Conservation (phyloP, 2,113 vertebrate genomes). For the Ochotona curzoniae region DNA sequence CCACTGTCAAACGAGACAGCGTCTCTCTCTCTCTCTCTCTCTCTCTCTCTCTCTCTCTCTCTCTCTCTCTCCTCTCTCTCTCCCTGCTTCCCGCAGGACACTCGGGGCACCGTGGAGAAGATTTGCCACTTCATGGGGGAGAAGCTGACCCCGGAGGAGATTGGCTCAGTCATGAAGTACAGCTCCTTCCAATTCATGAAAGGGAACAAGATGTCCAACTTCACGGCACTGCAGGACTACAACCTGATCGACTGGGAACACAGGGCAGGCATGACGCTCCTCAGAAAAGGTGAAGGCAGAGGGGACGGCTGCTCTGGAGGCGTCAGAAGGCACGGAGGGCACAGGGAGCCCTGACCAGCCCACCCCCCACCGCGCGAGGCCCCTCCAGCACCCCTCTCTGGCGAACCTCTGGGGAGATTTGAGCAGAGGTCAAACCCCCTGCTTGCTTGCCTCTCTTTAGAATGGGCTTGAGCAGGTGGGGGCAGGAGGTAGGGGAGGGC, state of each 20-base stretch:
- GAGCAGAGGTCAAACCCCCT: too few species aligned
- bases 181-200: slow-evolving; percentile 87
- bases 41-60: too few species aligned
- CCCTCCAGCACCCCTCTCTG: too few species aligned
- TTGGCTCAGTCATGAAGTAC: slow-evolving; percentile 83
- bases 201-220: slow-evolving; percentile 87
- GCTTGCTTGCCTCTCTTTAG: too few species aligned
- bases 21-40: neutral
- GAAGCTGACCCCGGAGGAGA: slow-evolving; percentile 77
- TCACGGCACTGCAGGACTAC: slow-evolving; percentile 60
- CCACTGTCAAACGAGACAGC: too few species aligned
- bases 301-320: too few species aligned
- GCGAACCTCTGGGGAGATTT: too few species aligned
- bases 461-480: too few species aligned
- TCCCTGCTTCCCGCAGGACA: slow-evolving; percentile 82
- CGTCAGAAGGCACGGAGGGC: accelerated
- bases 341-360: too few species aligned
- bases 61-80: too few species aligned
- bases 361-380: too few species aligned
- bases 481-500: too few species aligned
- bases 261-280: neutral
- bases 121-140: slow-evolving; percentile 85
- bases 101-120: slow-evolving; percentile 73
- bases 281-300: neutral
- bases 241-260: neutral